Evolutionary conservation across 2,113 vertebrate species (phyloP).

Genomic region (Poeciliopsis retropinna): DNA sequence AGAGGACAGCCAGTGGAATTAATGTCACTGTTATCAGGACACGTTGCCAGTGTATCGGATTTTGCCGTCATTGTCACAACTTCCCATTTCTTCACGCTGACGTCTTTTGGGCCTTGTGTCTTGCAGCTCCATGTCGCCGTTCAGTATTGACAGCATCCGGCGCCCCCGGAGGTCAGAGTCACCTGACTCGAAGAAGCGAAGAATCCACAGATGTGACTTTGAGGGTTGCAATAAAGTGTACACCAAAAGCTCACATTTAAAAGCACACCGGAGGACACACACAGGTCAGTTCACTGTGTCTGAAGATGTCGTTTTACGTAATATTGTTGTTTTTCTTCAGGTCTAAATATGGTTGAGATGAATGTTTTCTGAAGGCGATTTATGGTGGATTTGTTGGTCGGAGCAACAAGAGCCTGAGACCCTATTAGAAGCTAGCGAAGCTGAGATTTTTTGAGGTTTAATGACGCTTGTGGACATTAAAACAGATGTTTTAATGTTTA

Average conservation of each 20-base stretch:
- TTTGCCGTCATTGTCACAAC: no score
- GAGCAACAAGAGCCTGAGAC: no score
- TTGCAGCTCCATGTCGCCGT: constrained; percentile 95
- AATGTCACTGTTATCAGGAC: no score
- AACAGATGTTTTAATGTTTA: no score
- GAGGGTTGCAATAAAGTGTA: constrained; percentile 99
- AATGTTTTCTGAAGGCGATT: not conserved
- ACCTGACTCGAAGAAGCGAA: constrained; percentile 96
- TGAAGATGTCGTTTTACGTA: not conserved
- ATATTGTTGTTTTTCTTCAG: not conserved
- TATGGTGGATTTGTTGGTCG: not conserved
- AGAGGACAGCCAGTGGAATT: no score
- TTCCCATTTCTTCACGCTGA: not conserved
- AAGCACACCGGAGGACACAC: constrained; percentile 97
- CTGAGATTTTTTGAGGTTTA: no score
- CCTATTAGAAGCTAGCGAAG: no score
- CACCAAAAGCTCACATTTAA: constrained; percentile 99
- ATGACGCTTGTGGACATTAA: no score
- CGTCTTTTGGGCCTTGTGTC: constrained; percentile 5
- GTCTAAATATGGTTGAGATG: not conserved
- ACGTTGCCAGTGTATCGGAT: no score
- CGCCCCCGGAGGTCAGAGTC: constrained; percentile 95
- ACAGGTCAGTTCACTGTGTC: constrained; percentile 83
- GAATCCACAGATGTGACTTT: constrained; percentile 98
- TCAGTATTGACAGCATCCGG: constrained; percentile 98